phyloP scores from a whole-genome alignment of 2,888 invertebrate species.

The Ophraella communa region DNA sequence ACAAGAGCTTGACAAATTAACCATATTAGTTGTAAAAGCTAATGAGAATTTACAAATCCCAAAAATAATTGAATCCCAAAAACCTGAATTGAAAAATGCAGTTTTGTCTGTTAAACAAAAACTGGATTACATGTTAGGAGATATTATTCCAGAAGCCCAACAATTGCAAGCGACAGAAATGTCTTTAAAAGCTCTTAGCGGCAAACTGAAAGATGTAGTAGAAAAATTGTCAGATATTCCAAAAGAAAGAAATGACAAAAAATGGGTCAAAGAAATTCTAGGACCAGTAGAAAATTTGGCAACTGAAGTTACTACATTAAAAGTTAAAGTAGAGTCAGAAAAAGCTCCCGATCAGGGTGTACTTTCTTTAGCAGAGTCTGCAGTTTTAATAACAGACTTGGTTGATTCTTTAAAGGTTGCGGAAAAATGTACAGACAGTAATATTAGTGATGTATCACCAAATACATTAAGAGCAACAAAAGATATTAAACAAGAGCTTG shows the following conservation, averaged over 20 bases:
- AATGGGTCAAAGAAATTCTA: background rate
- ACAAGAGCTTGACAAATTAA: constrained; percentile 5
- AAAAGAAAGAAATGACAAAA: background rate
- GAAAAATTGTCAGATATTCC: constrained; percentile 4
- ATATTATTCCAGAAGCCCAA: background rate
- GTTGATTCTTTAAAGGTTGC: background rate
- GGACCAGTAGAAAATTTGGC: no score
- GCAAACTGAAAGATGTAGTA: constrained; percentile 12
- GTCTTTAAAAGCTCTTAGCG: constrained; percentile 18
- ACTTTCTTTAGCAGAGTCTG: constrained; percentile 35
- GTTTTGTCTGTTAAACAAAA: constrained; percentile 4
- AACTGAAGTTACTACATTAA: constrained; percentile 16
- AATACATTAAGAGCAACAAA: constrained; percentile 1
- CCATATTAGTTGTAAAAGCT: constrained; percentile 13
- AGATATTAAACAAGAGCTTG: constrained; percentile 14
- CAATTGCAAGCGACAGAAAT: constrained; percentile 4
- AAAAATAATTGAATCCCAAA: constrained; percentile 23
- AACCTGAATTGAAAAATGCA: constrained; percentile 29
- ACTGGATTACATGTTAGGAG: background rate
- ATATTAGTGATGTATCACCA: constrained; percentile 13
- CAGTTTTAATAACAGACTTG: constrained; percentile 15
- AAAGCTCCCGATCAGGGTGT: constrained; percentile 32
- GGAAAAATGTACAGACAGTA: background rate
- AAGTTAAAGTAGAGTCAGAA: constrained; percentile 28
- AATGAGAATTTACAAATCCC: constrained; percentile 16